Evolutionary conservation across 2,888 invertebrate species (phyloP).

Genomic region (Monopis laevigella): DNA sequence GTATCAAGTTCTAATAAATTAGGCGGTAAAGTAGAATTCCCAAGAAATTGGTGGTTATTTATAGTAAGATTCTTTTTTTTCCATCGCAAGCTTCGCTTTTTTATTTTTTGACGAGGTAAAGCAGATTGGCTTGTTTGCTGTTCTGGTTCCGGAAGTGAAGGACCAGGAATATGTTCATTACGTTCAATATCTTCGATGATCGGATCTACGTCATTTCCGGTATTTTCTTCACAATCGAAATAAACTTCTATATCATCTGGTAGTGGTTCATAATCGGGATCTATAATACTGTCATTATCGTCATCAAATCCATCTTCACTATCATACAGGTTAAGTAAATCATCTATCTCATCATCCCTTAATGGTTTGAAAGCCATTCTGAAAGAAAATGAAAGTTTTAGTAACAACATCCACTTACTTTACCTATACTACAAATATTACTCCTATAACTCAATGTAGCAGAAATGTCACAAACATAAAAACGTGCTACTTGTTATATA

Average conservation of each 20-base stretch:
- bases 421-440: background rate
- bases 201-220: constrained; percentile 1
- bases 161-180: constrained; percentile 12
- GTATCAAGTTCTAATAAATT: no score
- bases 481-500: no score
- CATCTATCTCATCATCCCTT: constrained; percentile 8
- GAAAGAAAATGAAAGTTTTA: no score
- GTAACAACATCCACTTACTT: no score
- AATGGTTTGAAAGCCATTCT: constrained; percentile 7
- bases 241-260: constrained; percentile 5
- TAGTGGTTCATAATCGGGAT: constrained; percentile 9
- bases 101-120: background rate
- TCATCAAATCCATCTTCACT: constrained; percentile 11
- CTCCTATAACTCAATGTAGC: constrained; percentile 8
- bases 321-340: constrained; percentile 11
- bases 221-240: constrained; percentile 13
- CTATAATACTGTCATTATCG: constrained; percentile 11
- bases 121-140: constrained; percentile 8
- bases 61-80: no score
- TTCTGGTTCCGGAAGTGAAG: constrained; percentile 1
- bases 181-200: constrained; percentile 13
- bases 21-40: no score
- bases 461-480: constrained; percentile 13
- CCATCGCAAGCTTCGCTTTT: background rate
- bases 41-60: no score